A percentile compares a stretch with the other conserved stretches of the same genome.
These are phyloP conservation scores for Latheticus oryzae DNA, from an alignment of 2,888 invertebrate species.

Conservation along the genomic window DNA sequence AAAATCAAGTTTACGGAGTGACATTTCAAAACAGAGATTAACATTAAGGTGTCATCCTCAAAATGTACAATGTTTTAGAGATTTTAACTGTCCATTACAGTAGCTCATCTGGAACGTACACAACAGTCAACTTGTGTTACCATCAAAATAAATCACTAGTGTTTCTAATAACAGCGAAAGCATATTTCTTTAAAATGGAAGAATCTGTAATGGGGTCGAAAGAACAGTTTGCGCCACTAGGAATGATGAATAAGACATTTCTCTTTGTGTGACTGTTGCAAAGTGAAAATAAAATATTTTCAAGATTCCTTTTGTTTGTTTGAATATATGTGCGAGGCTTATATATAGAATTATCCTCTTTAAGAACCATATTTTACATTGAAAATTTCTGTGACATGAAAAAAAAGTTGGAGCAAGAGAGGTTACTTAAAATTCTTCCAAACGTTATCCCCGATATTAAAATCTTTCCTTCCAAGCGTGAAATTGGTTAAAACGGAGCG, in stretches of 20 bases:
- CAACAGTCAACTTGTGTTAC: too few relatives aligned
- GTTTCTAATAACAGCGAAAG: conserved; percentile 9
- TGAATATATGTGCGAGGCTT: conserved; percentile 1
- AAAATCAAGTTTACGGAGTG: too few relatives aligned
- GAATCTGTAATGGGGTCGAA: not conserved
- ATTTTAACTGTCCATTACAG: too few relatives aligned
- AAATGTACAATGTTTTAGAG: too few relatives aligned
- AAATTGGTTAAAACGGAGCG: conserved; percentile 9
- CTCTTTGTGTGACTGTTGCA: conserved; percentile 6
- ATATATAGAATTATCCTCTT: too few relatives aligned
- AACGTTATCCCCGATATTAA: conserved; percentile 12
- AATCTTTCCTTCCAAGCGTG: conserved; percentile 3
- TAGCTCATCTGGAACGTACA: too few relatives aligned
- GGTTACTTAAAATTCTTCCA: conserved; percentile 1
- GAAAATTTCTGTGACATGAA: not conserved
- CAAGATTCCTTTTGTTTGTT: conserved; percentile 5
- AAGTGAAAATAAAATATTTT: conserved; percentile 11
- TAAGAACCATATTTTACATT: too few relatives aligned
- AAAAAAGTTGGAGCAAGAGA: not conserved
- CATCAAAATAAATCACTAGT: too few relatives aligned
- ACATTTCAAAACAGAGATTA: too few relatives aligned
- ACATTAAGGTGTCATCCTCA: too few relatives aligned
- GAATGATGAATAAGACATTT: not conserved
- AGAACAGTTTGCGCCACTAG: not conserved
- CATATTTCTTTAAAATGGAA: conserved; percentile 8